Base-by-base conservation (phyloP, 92 coral and sea anemone species). In the Diadumene lineata region DNA sequence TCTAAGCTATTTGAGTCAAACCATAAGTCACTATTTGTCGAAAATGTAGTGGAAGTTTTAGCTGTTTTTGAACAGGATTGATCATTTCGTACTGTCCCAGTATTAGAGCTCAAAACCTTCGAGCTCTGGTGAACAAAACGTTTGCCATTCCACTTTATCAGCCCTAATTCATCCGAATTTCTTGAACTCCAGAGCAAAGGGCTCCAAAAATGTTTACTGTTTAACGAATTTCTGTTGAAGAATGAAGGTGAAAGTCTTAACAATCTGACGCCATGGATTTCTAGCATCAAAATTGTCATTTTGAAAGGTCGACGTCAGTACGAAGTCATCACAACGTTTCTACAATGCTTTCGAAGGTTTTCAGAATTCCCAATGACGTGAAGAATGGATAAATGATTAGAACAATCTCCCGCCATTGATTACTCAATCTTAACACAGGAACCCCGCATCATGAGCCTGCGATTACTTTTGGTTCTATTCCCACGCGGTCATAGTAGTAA, bases 1-100 rank as follows among this genome's bases (percentile, higher is more conserved):
- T 80, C 80, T 67, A 92, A 53, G 58, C 19, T 53, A 23, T 15
- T 53, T 3, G 3, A 53, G 58, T 90, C 82, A 63, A 86, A 96
- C 97, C 94, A 96, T 16, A 83, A 60, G 9, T 56, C 62, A 13
- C 22, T 74, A 34, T 74, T 50, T 11, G 24, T 44, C 56, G 34
- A 18, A 33, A 72, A 57, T 21, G 63, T n/a, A 8, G 75, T 34
- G n/a, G 7, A 29, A 1, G 16, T 15, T 7, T 8, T 9, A 23
- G 2, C 11, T 58, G 64, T 3, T 13, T 4, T 53, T 53, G 60
- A 44, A 44, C 7, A 55, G 28, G 22, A 6, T 58, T 16, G 6
- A 16, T 58, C 27, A 9, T 31, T 58, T 11, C 28, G 22, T 23
- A 4, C 48, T 38, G 22, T 26, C 1, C 31, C 6, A 31, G 1